Evolutionary conservation across 2,888 invertebrate genomes (phyloP).

Genomic region (Hyposoter didymator): DNA sequence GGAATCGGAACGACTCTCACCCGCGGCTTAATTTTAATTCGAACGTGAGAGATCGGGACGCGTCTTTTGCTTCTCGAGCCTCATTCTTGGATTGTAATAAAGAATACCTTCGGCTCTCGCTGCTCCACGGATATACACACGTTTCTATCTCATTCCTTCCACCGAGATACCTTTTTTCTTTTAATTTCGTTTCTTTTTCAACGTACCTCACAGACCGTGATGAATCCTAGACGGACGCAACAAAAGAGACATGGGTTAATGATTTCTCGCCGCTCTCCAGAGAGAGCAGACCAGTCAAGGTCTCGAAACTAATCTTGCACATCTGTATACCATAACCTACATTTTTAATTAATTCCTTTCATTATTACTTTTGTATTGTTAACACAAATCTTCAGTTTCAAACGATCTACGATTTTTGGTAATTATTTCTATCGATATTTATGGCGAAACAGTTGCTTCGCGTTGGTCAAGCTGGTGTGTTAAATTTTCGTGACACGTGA

Average conservation of each 20-base stretch:
- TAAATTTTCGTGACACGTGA: too few relatives aligned
- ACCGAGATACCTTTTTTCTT: slow-evolving; percentile 14
- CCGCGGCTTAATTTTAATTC: slow-evolving; percentile 66
- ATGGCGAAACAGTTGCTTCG: background rate
- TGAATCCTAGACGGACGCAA: slow-evolving; percentile 38
- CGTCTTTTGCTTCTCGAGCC: slow-evolving; percentile 51
- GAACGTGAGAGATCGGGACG: slow-evolving; percentile 64
- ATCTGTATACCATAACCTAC: slow-evolving; percentile 18
- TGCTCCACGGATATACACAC: slow-evolving; percentile 3
- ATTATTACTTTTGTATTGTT: slow-evolving; percentile 6
- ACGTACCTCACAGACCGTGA: slow-evolving; percentile 31
- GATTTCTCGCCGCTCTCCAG: slow-evolving; percentile 44
- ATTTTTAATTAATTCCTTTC: slow-evolving; percentile 19
- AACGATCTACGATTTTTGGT: background rate
- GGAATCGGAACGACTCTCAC: slow-evolving; percentile 62
- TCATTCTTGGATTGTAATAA: slow-evolving; percentile 62
- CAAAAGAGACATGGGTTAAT: slow-evolving; percentile 59
- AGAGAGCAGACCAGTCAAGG: slow-evolving; percentile 22
- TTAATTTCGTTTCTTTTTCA: slow-evolving; percentile 22
- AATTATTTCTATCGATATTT: background rate
- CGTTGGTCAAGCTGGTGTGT: too few relatives aligned
- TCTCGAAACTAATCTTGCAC: slow-evolving; percentile 40
- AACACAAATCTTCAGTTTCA: background rate
- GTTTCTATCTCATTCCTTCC: slow-evolving; percentile 20
- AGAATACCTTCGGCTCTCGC: slow-evolving; percentile 25